Evolutionary conservation across 2,797 vertebrate species (phyloP).

Genomic region (Uromys caudimaculatus): DNA sequence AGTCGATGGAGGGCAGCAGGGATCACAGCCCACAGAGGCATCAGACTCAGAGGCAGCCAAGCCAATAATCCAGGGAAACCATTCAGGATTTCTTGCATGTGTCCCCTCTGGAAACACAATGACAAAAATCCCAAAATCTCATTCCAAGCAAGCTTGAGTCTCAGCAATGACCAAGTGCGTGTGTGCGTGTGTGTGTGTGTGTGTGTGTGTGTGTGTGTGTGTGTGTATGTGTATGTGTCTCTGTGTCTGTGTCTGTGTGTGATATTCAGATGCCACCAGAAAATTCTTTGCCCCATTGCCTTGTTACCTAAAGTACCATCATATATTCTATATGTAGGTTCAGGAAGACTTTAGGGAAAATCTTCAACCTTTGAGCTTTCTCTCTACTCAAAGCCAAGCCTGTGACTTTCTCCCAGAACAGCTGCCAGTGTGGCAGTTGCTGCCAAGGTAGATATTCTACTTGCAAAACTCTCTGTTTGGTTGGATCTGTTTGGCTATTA

Average conservation of each 20-base stretch:
- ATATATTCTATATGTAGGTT: background rate
- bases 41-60: background rate
- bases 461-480: slow-evolving; percentile 79
- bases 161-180: background rate
- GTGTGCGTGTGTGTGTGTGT: background rate
- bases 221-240: background rate
- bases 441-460: slow-evolving; percentile 46
- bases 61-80: background rate
- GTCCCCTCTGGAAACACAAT: slow-evolving; percentile 16
- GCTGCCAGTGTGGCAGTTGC: slow-evolving; percentile 27
- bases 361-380: background rate
- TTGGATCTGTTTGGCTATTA: slow-evolving; percentile 77
- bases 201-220: background rate
- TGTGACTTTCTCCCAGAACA: slow-evolving; percentile 38
- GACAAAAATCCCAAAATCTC: background rate
- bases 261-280: background rate
- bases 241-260: background rate
- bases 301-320: background rate
- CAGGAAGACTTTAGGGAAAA: slow-evolving; percentile 13
- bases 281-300: background rate
- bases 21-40: background rate
- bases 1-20: background rate
- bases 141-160: background rate
- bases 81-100: background rate
- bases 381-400: background rate